Evolutionary conservation across 2,888 invertebrate genomes (phyloP).

Genomic region (Herminia tarsipennalis): DNA sequence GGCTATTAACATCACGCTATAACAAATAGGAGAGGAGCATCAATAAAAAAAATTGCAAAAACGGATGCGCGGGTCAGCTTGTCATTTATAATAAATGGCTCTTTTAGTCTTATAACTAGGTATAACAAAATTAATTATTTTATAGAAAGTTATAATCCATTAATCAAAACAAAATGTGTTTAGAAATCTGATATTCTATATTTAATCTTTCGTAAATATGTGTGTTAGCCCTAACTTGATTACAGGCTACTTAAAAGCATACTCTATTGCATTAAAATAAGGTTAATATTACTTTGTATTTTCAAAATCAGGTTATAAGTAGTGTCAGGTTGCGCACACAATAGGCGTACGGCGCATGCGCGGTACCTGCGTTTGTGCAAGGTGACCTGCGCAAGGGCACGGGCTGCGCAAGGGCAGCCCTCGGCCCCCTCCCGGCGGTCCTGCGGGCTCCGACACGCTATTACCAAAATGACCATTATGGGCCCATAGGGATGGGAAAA

Average conservation of each 20-base stretch:
- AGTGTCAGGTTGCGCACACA: constrained; percentile 78
- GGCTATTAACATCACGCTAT: background rate
- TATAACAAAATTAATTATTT: constrained; percentile 15
- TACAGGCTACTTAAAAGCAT: constrained; percentile 15
- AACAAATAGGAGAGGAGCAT: constrained; percentile 5
- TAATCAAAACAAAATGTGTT: constrained; percentile 15
- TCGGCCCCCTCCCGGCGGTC: constrained; percentile 46
- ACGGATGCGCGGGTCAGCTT: background rate
- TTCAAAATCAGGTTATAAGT: constrained; percentile 40
- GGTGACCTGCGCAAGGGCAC: constrained; percentile 83
- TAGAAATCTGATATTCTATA: constrained; percentile 35
- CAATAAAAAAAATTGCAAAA: background rate
- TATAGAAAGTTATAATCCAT: constrained; percentile 15
- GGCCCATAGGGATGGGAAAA: constrained; percentile 44
- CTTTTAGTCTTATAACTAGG: constrained; percentile 8
- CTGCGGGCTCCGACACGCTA: constrained; percentile 68
- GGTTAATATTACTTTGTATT: constrained; percentile 21
- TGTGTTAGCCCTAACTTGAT: constrained; percentile 23
- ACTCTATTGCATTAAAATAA: constrained; percentile 26
- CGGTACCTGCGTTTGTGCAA: constrained; percentile 70
- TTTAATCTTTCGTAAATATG: constrained; percentile 37
- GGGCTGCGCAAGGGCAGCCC: constrained; percentile 64
- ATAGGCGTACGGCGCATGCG: constrained; percentile 72
- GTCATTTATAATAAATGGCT: constrained; percentile 11
- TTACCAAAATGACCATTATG: constrained; percentile 74